A percentile compares a stretch with the other conserved stretches of the same genome.
Evolutionary conservation across 2,797 vertebrate genomes (phyloP).

Genomic region (Hoplostethus atlanticus): DNA sequence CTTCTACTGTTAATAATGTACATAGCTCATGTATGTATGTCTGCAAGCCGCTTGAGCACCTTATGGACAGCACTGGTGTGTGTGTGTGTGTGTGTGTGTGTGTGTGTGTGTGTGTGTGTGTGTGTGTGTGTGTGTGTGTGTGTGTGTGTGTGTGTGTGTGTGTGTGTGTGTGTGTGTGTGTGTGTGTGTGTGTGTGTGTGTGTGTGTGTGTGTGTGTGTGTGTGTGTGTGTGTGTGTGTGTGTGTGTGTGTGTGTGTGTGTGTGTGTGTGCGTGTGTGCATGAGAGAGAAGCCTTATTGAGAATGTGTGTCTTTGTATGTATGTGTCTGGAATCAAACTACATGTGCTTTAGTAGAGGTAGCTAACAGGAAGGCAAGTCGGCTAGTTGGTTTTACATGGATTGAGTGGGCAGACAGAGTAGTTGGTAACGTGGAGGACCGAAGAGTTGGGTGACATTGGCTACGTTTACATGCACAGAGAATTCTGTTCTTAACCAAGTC

Average conservation of each 20-base stretch:
- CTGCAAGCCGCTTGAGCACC: slow-evolving; percentile 92
- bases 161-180: slow-evolving; percentile 26
- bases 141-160: slow-evolving; percentile 7
- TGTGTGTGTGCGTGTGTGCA: background rate
- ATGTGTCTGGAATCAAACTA: slow-evolving; percentile 34
- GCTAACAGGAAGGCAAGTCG: background rate
- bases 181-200: slow-evolving; percentile 5
- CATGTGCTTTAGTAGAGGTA: slow-evolving; percentile 36
- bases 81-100: slow-evolving; percentile 15
- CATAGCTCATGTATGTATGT: slow-evolving; percentile 84
- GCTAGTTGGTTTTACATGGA: background rate
- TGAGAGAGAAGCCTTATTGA: slow-evolving; percentile 40
- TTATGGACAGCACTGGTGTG: slow-evolving; percentile 89
- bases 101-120: background rate
- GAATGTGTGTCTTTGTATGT: slow-evolving; percentile 55
- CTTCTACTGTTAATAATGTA: slow-evolving; percentile 88
- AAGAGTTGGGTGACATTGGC: background rate
- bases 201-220: slow-evolving; percentile 25
- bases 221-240: slow-evolving; percentile 11
- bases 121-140: slow-evolving; percentile 14
- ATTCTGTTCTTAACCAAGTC: background rate
- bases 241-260: slow-evolving; percentile 23
- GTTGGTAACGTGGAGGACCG: background rate
- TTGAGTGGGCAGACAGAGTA: background rate
- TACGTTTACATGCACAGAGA: no score